Conservation (phyloP, 2,888 invertebrate genomes). For the Tillus elongatus region DNA sequence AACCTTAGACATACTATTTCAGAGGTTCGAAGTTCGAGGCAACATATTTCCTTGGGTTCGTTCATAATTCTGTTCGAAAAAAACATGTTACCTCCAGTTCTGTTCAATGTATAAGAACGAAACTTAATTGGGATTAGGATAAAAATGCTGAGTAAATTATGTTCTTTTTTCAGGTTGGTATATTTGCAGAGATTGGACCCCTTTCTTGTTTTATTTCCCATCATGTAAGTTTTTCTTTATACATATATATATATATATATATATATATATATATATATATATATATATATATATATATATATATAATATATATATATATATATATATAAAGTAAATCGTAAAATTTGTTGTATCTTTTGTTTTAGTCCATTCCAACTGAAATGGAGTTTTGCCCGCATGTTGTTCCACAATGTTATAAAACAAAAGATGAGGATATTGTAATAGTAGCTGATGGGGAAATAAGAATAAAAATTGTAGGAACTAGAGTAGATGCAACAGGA, state of each 20-base stretch:
- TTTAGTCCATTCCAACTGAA: constrained; percentile 93
- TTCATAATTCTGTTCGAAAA: no score
- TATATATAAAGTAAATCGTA: background rate
- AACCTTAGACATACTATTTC: no score
- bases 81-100: no score
- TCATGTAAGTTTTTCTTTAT: constrained; percentile 57
- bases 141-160: no score
- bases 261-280: no score
- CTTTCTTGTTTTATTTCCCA: constrained; percentile 97
- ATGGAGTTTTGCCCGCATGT: constrained; percentile 99
- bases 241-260: no score
- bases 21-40: no score
- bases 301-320: no score
- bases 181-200: constrained; percentile 99
- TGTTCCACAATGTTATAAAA: constrained; percentile 96
- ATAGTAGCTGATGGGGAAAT: constrained; percentile 97
- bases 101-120: no score
- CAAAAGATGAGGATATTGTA: constrained; percentile 94
- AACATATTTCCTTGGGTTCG: no score
- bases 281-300: no score
- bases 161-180: constrained; percentile 66
- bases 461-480: constrained; percentile 95
- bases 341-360: constrained; percentile 21
- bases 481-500: constrained; percentile 96
- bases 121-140: no score